Conservation (phyloP, 2,888 invertebrate genomes). For the Eurytoma adleriae region DNA sequence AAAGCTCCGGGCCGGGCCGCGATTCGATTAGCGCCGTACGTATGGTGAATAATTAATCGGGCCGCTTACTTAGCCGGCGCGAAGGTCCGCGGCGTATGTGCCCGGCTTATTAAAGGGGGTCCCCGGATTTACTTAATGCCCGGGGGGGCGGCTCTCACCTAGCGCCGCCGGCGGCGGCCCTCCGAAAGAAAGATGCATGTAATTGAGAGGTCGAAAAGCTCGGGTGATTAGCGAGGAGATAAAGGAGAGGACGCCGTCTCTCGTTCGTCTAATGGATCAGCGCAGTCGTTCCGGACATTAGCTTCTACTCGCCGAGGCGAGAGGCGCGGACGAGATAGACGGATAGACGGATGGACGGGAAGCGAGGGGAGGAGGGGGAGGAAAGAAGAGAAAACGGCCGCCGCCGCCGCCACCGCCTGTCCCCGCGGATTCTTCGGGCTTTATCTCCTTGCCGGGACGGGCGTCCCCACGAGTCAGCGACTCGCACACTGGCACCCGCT, state of each 20-base stretch:
- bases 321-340: constrained; percentile 43
- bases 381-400: constrained; percentile 23
- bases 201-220: constrained; percentile 54
- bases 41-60: constrained; percentile 75
- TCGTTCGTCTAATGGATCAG: constrained; percentile 70
- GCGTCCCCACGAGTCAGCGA: constrained; percentile 31
- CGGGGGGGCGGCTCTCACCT: too few species aligned
- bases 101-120: constrained; percentile 36
- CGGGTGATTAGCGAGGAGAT: constrained; percentile 40
- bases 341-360: constrained; percentile 25
- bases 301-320: constrained; percentile 68
- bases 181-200: constrained; percentile 48
- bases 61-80: constrained; percentile 64
- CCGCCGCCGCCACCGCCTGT: constrained; percentile 12
- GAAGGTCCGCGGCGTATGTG: constrained; percentile 53
- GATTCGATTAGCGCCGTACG: constrained; percentile 72
- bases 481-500: constrained; percentile 29
- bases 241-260: constrained; percentile 22
- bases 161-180: background rate
- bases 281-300: constrained; percentile 75
- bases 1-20: constrained; percentile 55
- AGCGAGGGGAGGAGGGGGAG: background rate
- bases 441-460: constrained; percentile 27
- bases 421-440: constrained; percentile 45
- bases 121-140: constrained; percentile 41